Evolutionary conservation across 2,113 vertebrate genomes (phyloP).

Genomic region (Melanotaenia duboulayi): DNA sequence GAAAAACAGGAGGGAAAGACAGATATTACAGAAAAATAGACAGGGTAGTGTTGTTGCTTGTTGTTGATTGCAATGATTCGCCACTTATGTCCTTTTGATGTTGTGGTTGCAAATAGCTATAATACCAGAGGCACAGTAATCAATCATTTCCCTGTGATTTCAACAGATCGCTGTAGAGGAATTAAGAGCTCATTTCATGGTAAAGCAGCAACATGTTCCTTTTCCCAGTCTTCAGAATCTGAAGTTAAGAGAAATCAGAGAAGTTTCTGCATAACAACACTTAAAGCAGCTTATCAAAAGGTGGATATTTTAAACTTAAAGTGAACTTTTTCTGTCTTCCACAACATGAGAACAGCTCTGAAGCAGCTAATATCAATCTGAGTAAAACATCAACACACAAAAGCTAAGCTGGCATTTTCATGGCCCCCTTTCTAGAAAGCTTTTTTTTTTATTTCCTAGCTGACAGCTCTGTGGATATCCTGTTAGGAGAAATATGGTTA

Average conservation of each 20-base stretch:
- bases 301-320: background rate
- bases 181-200: constrained; percentile 45
- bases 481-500: constrained; percentile 45
- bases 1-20: constrained; percentile 40
- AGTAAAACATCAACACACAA: constrained; percentile 19
- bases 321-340: background rate
- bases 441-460: constrained; percentile 50
- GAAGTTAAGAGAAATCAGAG: constrained; percentile 8
- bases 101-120: constrained; percentile 17
- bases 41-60: background rate
- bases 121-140: background rate
- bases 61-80: background rate
- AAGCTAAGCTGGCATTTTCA: constrained; percentile 33
- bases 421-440: background rate
- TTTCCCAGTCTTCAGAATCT: constrained; percentile 14
- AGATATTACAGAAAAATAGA: constrained; percentile 11
- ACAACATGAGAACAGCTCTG: constrained; percentile 3
- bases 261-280: constrained; percentile 7
- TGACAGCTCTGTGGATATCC: constrained; percentile 36
- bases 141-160: constrained; percentile 16
- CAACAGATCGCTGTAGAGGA: constrained; percentile 29
- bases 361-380: constrained; percentile 6
- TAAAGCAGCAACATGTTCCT: constrained; percentile 51
- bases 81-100: background rate
- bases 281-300: constrained; percentile 18